Percentiles rank a stretch among this genome's conserved stretches.
Evolutionary conservation across 2,888 invertebrate genomes (phyloP).

Genomic region (Drosophila dives): DNA sequence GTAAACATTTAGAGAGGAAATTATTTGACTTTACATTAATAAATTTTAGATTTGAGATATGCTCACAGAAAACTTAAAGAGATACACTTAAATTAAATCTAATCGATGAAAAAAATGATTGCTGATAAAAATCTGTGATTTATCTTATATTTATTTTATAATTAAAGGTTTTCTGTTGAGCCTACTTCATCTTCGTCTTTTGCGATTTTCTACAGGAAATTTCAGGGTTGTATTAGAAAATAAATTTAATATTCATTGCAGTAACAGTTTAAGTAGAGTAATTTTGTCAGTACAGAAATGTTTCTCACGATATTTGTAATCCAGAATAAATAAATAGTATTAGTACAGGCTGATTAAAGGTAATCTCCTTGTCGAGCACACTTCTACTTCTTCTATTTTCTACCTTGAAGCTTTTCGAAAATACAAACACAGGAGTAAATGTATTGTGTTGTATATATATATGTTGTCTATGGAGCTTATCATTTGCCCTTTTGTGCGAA

Average conservation of each 20-base stretch:
- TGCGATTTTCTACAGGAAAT: background rate
- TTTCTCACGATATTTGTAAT: background rate
- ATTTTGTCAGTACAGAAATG: background rate
- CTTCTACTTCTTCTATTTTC: background rate
- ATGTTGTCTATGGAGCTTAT: background rate
- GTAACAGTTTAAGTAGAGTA: background rate
- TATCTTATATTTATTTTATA: background rate
- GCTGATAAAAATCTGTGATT: background rate
- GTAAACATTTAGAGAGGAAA: background rate
- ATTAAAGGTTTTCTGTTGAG: background rate
- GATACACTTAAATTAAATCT: background rate
- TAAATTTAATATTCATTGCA: background rate
- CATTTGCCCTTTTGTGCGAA: constrained; percentile 1
- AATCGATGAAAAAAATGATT: background rate
- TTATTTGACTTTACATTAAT: background rate
- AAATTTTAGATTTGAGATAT: background rate
- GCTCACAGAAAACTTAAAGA: background rate
- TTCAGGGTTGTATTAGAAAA: background rate
- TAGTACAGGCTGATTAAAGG: background rate
- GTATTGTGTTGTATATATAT: background rate
- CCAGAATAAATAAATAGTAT: background rate
- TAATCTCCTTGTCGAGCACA: background rate
- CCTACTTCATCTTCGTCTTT: too few relatives aligned
- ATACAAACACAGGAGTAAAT: background rate
- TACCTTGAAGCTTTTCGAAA: background rate